Conservation (phyloP, 2,888 invertebrate species). For the Ophion ellenae region DNA sequence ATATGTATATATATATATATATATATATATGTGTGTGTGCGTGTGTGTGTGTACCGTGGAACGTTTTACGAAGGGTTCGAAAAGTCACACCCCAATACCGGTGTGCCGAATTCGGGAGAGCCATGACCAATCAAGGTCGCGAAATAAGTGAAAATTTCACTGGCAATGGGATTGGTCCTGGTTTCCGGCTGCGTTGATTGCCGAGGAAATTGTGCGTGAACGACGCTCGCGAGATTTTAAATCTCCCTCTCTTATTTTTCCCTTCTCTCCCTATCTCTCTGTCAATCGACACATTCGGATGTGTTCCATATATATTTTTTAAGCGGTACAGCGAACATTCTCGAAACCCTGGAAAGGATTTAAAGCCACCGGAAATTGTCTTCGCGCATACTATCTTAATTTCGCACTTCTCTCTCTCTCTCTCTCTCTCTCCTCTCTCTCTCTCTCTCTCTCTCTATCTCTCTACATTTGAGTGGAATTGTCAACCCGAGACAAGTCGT, state of each 20-base stretch:
- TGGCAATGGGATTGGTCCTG: slow-evolving; percentile 77
- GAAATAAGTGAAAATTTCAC: slow-evolving; percentile 77
- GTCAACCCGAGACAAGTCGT: too few species aligned
- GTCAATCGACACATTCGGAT: background rate
- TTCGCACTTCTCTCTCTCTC: background rate
- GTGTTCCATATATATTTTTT: background rate
- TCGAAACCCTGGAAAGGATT: background rate
- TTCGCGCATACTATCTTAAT: background rate
- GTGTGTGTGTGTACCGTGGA: too few species aligned
- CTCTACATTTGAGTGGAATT: too few species aligned
- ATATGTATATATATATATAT: background rate
- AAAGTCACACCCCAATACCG: slow-evolving; percentile 79
- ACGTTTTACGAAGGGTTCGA: slow-evolving; percentile 66
- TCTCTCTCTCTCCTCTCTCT: background rate
- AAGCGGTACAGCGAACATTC: background rate
- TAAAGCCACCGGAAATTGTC: background rate
- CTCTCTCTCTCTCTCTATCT: too few species aligned
- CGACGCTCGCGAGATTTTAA: slow-evolving; percentile 40
- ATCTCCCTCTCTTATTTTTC: slow-evolving; percentile 5
- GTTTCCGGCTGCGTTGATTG: slow-evolving; percentile 82
- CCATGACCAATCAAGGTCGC: slow-evolving; percentile 79
- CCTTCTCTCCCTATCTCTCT: background rate
- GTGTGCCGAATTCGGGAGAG: slow-evolving; percentile 34
- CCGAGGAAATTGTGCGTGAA: slow-evolving; percentile 82
- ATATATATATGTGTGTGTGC: too few species aligned